phyloP scores from a whole-genome alignment of 2,797 vertebrate species.

The Micromesistius poutassou region DNA sequence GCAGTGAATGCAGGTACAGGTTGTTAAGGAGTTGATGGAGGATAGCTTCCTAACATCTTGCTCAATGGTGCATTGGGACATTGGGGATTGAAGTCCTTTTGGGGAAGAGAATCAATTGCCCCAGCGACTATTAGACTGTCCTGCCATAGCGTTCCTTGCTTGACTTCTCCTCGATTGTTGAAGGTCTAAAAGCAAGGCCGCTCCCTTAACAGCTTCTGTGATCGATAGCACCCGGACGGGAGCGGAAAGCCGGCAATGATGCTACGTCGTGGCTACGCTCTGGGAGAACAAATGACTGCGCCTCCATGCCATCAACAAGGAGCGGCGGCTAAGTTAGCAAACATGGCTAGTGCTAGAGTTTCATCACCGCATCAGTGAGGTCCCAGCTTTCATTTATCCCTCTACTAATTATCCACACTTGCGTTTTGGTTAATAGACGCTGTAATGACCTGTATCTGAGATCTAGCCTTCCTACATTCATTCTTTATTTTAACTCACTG shows the following conservation, averaged over 20 bases:
- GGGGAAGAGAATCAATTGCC: background rate
- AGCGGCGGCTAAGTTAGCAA: slow-evolving; percentile 5
- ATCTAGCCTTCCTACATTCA: slow-evolving; percentile 32
- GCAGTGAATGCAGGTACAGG: background rate
- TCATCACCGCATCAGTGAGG: slow-evolving; percentile 1
- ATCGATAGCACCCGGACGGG: background rate
- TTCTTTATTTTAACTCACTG: slow-evolving; percentile 31
- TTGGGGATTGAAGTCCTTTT: background rate
- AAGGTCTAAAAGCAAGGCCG: background rate
- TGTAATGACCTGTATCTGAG: slow-evolving; percentile 31
- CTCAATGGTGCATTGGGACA: slow-evolving; percentile 2
- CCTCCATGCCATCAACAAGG: background rate
- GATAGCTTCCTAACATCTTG: background rate
- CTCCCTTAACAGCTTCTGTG: background rate
- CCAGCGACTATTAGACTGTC: background rate
- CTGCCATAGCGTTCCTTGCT: background rate
- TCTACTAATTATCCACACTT: slow-evolving; percentile 47
- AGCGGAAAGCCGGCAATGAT: slow-evolving; percentile 3
- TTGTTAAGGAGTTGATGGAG: background rate
- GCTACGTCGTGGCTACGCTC: background rate
- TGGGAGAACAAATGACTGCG: background rate
- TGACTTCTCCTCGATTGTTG: background rate
- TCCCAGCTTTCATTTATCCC: slow-evolving; percentile 32
- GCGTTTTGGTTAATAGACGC: slow-evolving; percentile 28
- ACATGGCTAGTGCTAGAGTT: background rate